Conservation (phyloP, 1,140 invertebrate genomes). For the Solenopsis invicta region DNA sequence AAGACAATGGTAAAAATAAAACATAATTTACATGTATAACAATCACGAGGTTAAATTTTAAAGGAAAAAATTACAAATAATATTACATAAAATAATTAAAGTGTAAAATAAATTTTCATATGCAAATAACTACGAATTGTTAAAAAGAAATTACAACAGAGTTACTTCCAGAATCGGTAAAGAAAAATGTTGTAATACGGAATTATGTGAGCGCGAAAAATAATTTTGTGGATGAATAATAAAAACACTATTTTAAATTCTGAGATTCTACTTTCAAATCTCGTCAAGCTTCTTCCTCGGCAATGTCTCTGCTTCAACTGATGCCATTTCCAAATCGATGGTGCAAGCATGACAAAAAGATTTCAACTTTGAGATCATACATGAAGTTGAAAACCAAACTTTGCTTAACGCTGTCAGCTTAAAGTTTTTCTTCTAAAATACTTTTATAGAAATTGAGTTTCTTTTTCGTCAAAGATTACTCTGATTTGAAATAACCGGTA, state of each 20-base stretch:
- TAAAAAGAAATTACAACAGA: not conserved
- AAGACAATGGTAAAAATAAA: not conserved
- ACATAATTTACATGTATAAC: not conserved
- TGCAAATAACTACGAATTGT: not conserved
- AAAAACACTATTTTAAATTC: not conserved
- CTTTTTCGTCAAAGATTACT: not conserved
- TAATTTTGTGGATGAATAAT: not conserved
- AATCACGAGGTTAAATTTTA: not conserved
- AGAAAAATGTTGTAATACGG: not conserved
- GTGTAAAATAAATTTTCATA: not conserved
- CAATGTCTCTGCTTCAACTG: not conserved
- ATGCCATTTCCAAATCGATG: not conserved
- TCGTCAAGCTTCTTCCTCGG: not conserved
- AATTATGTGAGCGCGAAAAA: not conserved
- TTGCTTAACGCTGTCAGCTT: not conserved
- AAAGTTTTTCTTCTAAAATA: not conserved
- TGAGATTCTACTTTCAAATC: not conserved
- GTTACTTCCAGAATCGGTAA: not conserved
- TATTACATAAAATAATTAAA: not conserved
- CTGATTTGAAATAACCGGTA: not conserved
- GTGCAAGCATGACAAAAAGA: not conserved
- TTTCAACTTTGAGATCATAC: conserved; percentile 1
- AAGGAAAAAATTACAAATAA: not conserved
- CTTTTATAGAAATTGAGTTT: conserved; percentile 1
- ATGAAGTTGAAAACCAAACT: not conserved